Conservation (phyloP, 2,113 vertebrate genomes). For the Oplegnathus fasciatus region DNA sequence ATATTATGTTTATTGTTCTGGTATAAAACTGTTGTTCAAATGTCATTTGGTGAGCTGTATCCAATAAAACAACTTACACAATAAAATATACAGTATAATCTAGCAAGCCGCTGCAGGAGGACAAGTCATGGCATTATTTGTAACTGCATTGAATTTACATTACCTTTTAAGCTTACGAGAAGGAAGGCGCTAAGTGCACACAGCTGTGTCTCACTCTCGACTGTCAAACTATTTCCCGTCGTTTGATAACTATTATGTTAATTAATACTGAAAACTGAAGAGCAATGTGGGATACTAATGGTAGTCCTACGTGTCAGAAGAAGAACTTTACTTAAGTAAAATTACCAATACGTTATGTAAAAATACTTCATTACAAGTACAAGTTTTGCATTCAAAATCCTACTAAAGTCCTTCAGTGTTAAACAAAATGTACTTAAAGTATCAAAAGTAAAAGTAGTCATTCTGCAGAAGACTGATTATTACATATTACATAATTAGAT, state of each 20-base stretch:
- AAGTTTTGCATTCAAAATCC: not conserved
- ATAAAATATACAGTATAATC: not conserved
- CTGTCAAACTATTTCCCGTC: no score
- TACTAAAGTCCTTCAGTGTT: no score
- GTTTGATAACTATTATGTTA: no score
- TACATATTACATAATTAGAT: not conserved
- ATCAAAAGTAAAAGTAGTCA: not conserved
- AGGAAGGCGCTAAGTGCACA: not conserved
- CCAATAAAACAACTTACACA: not conserved
- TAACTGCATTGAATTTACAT: not conserved
- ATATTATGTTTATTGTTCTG: not conserved
- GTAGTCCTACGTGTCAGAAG: not conserved
- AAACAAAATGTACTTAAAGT: not conserved
- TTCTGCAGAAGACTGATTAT: not conserved
- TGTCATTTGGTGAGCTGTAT: not conserved
- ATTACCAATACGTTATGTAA: not conserved
- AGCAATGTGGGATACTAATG: constrained; percentile 4
- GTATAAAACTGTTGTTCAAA: not conserved
- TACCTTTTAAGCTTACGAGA: not conserved
- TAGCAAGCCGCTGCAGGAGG: not conserved
- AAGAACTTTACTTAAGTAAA: not conserved
- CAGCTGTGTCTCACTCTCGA: no score
- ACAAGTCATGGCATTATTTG: not conserved
- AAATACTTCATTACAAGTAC: no score
- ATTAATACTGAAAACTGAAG: not conserved